Evolutionary conservation across 1,140 invertebrate genomes (phyloP).

Genomic region (Drosophila bocqueti): DNA sequence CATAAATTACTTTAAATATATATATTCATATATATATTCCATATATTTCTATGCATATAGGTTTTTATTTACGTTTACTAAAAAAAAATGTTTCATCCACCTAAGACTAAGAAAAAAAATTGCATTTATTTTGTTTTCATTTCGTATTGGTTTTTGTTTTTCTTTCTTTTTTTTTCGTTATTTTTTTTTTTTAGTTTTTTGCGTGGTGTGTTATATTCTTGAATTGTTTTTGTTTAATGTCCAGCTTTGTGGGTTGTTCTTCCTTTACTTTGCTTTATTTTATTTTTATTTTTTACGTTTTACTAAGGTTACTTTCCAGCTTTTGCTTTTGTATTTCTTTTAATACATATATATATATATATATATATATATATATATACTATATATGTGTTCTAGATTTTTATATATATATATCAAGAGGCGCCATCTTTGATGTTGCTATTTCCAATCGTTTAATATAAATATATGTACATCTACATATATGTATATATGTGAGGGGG

Average conservation of each 20-base stretch:
- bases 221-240: constrained; percentile 11
- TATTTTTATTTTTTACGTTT: constrained; percentile 23
- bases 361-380: too few species aligned
- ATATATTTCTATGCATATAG: constrained; percentile 50
- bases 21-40: constrained; percentile 29
- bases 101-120: constrained; percentile 80
- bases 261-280: constrained; percentile 4
- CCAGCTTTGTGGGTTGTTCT: constrained; percentile 27
- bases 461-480: constrained; percentile 50
- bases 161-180: constrained; percentile 35
- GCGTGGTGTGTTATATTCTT: constrained; percentile 10
- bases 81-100: constrained; percentile 68
- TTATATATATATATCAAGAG: constrained; percentile 42
- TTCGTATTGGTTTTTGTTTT: constrained; percentile 19
- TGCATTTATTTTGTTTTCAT: constrained; percentile 37
- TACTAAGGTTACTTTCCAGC: constrained; percentile 57
- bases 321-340: constrained; percentile 21
- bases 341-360: constrained; percentile 32
- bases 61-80: constrained; percentile 73
- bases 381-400: constrained; percentile 44
- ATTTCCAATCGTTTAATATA: constrained; percentile 49
- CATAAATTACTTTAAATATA: constrained; percentile 71
- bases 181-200: constrained; percentile 15
- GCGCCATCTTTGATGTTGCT: constrained; percentile 79
- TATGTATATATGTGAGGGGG: constrained; percentile 3